Evolutionary conservation across 2,888 invertebrate genomes (phyloP).

Genomic region (Drosophila sordidula): DNA sequence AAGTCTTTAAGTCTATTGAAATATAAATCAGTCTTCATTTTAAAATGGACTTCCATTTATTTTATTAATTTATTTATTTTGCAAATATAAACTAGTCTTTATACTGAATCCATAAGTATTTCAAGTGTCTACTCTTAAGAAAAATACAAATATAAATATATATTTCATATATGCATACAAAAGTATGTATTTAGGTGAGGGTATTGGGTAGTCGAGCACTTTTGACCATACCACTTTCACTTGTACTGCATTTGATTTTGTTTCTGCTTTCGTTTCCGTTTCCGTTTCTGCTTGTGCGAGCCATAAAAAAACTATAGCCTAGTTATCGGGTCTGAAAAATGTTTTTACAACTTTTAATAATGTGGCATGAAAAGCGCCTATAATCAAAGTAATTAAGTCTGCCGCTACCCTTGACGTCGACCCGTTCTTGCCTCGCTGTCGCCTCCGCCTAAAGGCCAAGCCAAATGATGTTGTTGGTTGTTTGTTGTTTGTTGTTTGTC

Average conservation of each 20-base stretch:
- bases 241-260: slow-evolving; percentile 11
- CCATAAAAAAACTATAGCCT: slow-evolving; percentile 23
- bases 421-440: no score
- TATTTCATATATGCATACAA: no score
- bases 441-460: no score
- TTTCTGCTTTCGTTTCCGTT: slow-evolving; percentile 18
- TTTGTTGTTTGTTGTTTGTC: background rate
- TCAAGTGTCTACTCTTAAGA: no score
- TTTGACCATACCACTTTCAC: background rate
- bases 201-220: background rate
- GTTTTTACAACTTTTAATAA: slow-evolving; percentile 35
- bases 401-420: no score
- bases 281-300: slow-evolving; percentile 14
- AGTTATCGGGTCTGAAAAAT: slow-evolving; percentile 42
- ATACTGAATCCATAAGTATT: no score
- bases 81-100: no score
- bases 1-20: background rate
- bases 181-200: background rate
- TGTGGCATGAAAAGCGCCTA: slow-evolving; percentile 18
- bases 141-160: no score
- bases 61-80: no score
- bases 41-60: no score
- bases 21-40: background rate
- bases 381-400: slow-evolving; percentile 45
- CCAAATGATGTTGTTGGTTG: slow-evolving; percentile 3